Base-by-base conservation (phyloP, 30 jellyfish, hydroid and myxozoan species). In the Aurelia aurita complex sp. Pacific region DNA sequence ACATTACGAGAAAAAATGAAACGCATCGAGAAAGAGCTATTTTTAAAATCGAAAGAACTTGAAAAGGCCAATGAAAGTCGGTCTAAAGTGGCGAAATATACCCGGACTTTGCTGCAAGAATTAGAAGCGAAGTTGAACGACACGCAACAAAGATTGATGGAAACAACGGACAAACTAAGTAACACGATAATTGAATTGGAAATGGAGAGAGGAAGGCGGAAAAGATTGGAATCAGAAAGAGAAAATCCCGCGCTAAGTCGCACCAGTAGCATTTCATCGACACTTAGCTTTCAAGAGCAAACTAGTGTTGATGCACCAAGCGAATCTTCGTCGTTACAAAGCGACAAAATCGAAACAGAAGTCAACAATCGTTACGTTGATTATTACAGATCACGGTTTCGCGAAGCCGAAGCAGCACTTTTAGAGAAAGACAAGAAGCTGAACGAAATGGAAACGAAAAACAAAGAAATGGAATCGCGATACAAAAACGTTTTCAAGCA, bases 31-130 rank as follows among this genome's bases (percentile, higher is more conserved):
- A 86, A 86, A 50, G 99, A 95, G 69, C 85, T 95, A 73, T 89
- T 76, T 73, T 62, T 81, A 60, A 95, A 95, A 59, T 95, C 99
- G 67, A 95, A 95, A 78, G 99, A 95, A 62, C 77, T 95, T 23
- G 99, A 95, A 77, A 95, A 95, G 64, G 99, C 99, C 42, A 95
- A 95, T 77, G 99, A 95, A 82, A 90, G 99, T 73, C 96, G 99
- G 33, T 85, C 98, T 52, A 95, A 95, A 82, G 99, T 95, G 42
- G 99, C 99, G 32, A 95, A 95, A 53, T 95, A 95, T 65, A 95
- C 99, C 50, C 90, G 99, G 53, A 76, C 98, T 1, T 71, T 95
- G 71, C 76, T 95, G n/a, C 99, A 95, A 64, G 99, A 95, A 83
- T 89, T 95, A 34, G 99, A 95, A 54, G 90, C 98, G 10, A 90